Evolutionary conservation across 2,113 vertebrate genomes (phyloP).

Genomic region (Hippoglossus stenolepis): DNA sequence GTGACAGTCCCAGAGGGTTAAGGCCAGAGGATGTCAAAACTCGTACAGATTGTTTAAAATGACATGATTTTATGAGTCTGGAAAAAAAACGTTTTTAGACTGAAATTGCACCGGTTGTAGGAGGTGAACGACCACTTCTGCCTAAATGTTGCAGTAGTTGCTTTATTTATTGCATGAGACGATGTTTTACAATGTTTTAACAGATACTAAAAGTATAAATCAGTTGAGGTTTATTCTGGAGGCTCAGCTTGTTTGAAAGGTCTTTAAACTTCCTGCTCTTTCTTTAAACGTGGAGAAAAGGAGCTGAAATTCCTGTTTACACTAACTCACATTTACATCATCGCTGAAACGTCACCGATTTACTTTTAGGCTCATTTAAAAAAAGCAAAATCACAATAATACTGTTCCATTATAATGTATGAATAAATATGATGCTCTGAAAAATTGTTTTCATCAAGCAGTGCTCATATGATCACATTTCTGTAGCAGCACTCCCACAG

Average conservation of each 20-base stretch:
- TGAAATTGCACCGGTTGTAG: too few species aligned
- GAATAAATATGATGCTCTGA: too few species aligned
- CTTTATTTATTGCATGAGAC: not conserved
- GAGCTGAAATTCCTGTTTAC: conserved; percentile 1
- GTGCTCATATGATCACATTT: not conserved
- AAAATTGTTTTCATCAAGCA: too few species aligned
- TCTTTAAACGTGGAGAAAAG: not conserved
- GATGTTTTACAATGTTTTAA: not conserved
- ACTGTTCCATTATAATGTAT: not conserved
- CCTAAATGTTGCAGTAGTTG: not conserved
- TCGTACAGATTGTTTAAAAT: too few species aligned
- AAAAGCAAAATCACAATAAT: not conserved
- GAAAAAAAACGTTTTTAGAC: too few species aligned
- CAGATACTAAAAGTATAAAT: not conserved
- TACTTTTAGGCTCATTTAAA: not conserved
- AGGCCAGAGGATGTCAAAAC: too few species aligned
- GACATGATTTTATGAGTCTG: too few species aligned
- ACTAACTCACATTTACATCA: not conserved
- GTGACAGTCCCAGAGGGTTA: too few species aligned
- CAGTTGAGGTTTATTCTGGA: not conserved
- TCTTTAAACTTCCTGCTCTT: not conserved
- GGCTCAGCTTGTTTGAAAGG: not conserved
- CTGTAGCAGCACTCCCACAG: not conserved
- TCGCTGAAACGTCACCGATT: not conserved
- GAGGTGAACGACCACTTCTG: too few species aligned